A percentile compares a stretch with the other conserved stretches of the same genome.
These are phyloP conservation scores for Mustela nigripes DNA, from an alignment of 2,113 vertebrate species.

Conservation along the genomic window DNA sequence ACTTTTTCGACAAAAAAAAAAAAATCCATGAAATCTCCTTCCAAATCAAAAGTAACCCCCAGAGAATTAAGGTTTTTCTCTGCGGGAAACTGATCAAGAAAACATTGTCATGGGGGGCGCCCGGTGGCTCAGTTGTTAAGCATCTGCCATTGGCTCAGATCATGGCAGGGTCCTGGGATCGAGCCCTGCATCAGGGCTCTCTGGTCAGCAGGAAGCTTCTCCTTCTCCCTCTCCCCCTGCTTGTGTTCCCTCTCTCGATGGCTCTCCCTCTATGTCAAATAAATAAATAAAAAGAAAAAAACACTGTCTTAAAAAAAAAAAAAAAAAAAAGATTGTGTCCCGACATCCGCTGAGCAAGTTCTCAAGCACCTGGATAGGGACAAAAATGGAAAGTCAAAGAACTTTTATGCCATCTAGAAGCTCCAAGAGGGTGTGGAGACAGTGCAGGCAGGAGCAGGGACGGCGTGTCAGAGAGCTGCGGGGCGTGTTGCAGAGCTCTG, in stretches of 20 bases:
- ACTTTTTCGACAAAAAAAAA: not conserved
- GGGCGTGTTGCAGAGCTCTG: not conserved
- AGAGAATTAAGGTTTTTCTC: not conserved
- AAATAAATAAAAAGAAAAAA: too few relatives aligned
- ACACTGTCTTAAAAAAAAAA: not conserved
- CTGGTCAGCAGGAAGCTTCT: too few relatives aligned
- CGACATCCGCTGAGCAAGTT: accelerated
- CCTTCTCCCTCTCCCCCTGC: too few relatives aligned
- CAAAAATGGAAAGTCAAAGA: not conserved
- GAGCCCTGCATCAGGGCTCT: too few relatives aligned
- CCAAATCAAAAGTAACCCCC: not conserved
- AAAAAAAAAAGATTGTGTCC: not conserved
- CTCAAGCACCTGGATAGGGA: not conserved
- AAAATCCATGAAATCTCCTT: not conserved
- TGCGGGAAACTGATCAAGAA: not conserved
- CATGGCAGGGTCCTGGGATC: too few relatives aligned
- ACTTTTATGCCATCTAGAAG: not conserved
- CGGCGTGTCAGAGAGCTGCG: accelerated
- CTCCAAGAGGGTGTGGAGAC: not conserved
- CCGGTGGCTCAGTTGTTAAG: too few relatives aligned
- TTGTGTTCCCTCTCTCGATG: too few relatives aligned
- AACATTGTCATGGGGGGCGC: not conserved
- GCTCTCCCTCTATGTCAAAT: too few relatives aligned
- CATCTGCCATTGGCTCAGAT: too few relatives aligned
- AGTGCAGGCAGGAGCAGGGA: too few relatives aligned